phyloP scores from a whole-genome alignment of 2,113 vertebrate genomes.

The Grallaria varia region DNA sequence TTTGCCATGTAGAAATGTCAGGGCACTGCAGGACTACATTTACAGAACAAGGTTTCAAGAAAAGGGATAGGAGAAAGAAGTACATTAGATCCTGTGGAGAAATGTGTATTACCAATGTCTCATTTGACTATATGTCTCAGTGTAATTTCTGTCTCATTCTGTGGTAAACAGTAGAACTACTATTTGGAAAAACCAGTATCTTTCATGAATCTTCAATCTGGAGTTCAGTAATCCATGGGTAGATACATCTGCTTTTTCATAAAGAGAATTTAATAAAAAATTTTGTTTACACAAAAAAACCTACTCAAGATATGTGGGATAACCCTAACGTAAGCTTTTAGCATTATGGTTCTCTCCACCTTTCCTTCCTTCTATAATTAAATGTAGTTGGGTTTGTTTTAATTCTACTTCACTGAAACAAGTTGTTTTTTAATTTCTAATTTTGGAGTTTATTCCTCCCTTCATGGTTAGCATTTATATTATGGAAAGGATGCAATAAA shows the following conservation, averaged over 20 bases:
- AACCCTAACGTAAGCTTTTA: background rate
- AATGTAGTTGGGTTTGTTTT: background rate
- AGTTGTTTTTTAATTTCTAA: background rate
- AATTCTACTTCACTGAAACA: background rate
- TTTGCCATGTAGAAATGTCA: background rate
- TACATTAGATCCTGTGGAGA: background rate
- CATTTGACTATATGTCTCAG: background rate
- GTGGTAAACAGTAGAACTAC: background rate
- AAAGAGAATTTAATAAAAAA: conserved; percentile 18
- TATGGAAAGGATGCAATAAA: background rate
- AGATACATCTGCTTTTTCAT: background rate
- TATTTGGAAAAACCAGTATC: background rate
- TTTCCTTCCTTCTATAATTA: background rate
- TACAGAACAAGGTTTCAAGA: background rate
- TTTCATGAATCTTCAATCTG: background rate
- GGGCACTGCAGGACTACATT: background rate
- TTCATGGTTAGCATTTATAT: background rate
- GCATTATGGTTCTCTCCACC: background rate
- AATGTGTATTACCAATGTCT: background rate
- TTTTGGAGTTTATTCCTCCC: background rate
- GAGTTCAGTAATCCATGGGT: background rate
- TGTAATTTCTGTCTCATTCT: background rate
- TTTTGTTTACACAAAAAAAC: background rate
- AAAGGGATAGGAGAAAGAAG: background rate
- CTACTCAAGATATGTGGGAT: background rate